These are phyloP conservation scores for Taenioides sp. DNA, from an alignment of 2,797 vertebrate species.

Conservation along the genomic window DNA sequence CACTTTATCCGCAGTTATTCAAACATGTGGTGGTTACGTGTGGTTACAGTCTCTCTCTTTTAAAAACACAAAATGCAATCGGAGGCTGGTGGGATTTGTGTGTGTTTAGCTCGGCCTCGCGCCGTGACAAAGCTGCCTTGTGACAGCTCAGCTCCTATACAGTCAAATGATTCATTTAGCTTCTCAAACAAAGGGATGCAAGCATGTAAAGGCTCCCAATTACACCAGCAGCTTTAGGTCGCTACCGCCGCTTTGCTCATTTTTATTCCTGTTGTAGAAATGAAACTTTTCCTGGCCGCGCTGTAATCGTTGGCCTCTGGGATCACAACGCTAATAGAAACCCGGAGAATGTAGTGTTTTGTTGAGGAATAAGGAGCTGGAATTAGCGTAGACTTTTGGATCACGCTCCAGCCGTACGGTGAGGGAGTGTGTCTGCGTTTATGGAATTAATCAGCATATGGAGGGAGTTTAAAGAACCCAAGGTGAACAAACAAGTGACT, in stretches of 20 bases:
- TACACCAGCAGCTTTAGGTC: constrained; percentile 12
- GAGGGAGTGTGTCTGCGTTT: constrained; percentile 5
- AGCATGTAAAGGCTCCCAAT: constrained; percentile 5
- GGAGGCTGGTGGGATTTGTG: not conserved
- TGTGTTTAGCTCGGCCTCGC: not conserved
- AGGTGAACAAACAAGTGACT: not conserved
- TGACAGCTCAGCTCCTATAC: not conserved
- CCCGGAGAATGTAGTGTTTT: constrained; percentile 2
- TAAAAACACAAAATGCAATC: constrained; percentile 16
- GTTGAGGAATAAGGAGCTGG: constrained; percentile 1
- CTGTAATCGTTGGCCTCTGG: constrained; percentile 9
- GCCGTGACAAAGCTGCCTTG: constrained; percentile 5
- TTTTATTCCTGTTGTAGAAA: constrained; percentile 1
- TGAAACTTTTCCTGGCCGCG: not conserved
- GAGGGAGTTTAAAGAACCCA: too few species aligned
- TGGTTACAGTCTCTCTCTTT: not conserved
- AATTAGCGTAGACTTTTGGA: constrained; percentile 11
- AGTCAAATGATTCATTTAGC: constrained; percentile 3
- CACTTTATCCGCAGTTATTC: too few species aligned
- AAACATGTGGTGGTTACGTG: too few species aligned
- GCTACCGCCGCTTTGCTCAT: not conserved
- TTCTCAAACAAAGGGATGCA: constrained; percentile 1
- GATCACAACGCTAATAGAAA: constrained; percentile 1
- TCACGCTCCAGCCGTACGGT: not conserved
- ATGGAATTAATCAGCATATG: not conserved